phyloP scores from a whole-genome alignment of 2,113 vertebrate species.

The Gorsachius goisagi region DNA sequence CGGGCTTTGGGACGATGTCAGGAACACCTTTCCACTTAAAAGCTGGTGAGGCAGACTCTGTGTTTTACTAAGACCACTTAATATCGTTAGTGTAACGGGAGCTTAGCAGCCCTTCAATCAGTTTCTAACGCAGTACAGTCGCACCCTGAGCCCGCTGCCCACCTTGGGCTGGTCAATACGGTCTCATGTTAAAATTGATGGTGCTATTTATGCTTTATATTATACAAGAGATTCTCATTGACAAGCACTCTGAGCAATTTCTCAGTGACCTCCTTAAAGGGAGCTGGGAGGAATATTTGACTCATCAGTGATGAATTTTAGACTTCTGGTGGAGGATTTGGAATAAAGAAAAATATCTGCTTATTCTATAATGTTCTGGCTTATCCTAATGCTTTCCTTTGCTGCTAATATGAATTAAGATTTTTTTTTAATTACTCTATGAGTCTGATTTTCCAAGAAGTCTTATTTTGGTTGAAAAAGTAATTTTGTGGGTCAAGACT shows the following conservation, averaged over 20 bases:
- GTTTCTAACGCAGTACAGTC: not conserved
- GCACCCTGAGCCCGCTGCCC: not conserved
- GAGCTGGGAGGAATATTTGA: slow-evolving; percentile 2
- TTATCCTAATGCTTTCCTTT: slow-evolving; percentile 34
- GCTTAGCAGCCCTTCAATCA: not conserved
- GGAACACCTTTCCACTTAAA: not conserved
- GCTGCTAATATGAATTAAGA: slow-evolving; percentile 2
- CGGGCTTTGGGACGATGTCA: fast-evolving
- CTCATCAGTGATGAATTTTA: slow-evolving; percentile 18
- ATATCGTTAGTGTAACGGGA: not conserved
- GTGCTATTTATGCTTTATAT: not conserved
- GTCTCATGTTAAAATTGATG: not conserved
- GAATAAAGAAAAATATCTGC: slow-evolving; percentile 42
- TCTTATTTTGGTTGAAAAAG: not conserved
- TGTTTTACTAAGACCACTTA: not conserved
- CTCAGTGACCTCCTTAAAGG: slow-evolving; percentile 35
- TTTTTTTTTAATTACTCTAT: not conserved
- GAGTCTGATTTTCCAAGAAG: not conserved
- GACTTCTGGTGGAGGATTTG: slow-evolving; percentile 31
- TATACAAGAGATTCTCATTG: not conserved
- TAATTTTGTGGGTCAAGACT: not conserved
- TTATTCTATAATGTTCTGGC: slow-evolving; percentile 4
- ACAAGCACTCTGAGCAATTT: not conserved
- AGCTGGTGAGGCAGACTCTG: not conserved
- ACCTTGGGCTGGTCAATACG: not conserved